Evolutionary conservation across 2,888 invertebrate genomes (phyloP).

Genomic region (Agrilus mali): DNA sequence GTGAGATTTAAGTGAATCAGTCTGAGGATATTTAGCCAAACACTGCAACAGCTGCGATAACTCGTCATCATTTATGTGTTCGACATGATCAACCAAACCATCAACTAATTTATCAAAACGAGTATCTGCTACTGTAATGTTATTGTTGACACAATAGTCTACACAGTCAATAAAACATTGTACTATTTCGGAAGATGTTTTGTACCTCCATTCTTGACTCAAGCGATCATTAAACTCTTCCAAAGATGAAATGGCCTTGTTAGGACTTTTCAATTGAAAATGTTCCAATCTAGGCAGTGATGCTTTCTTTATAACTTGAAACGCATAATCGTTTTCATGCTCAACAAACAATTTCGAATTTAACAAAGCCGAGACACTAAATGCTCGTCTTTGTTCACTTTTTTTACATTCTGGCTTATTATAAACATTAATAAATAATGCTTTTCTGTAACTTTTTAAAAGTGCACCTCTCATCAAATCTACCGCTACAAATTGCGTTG

Average conservation of each 20-base stretch:
- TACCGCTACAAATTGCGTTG: too few species aligned
- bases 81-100: constrained; percentile 37
- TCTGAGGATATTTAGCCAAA: constrained; percentile 40
- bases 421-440: too few species aligned
- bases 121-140: constrained; percentile 24
- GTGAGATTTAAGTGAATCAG: constrained; percentile 38
- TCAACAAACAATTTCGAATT: constrained; percentile 13
- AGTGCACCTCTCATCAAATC: too few species aligned
- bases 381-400: too few species aligned
- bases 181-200: constrained; percentile 22
- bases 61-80: constrained; percentile 43
- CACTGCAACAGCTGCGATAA: constrained; percentile 40
- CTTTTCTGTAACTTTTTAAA: too few species aligned
- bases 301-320: constrained; percentile 11
- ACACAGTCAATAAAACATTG: constrained; percentile 21
- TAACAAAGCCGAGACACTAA: too few species aligned
- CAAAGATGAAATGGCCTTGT: constrained; percentile 2
- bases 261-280: not conserved
- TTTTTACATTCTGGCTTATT: too few species aligned
- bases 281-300: not conserved
- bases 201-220: constrained; percentile 20
- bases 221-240: constrained; percentile 18
- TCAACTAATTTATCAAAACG: constrained; percentile 30
- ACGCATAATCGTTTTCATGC: constrained; percentile 17
- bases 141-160: constrained; percentile 20